Conservation (phyloP, 2,797 vertebrate species). For the Crenichthys baileyi region DNA sequence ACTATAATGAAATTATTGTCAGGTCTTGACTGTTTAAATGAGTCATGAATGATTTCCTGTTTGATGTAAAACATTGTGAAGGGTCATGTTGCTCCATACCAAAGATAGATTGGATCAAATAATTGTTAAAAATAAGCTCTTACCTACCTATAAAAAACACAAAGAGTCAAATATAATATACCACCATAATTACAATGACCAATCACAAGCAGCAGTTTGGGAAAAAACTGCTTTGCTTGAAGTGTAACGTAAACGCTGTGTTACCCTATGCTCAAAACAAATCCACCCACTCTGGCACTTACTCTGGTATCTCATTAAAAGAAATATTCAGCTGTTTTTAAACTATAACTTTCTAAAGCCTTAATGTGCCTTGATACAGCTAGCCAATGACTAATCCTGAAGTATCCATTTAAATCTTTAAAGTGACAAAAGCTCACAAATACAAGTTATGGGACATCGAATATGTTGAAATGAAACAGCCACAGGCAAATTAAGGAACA, state of each 20-base stretch:
- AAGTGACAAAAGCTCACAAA: background rate
- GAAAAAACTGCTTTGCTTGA: slow-evolving; percentile 4
- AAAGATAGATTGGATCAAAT: background rate
- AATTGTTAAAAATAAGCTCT: background rate
- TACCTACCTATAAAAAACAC: background rate
- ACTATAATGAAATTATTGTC: no score
- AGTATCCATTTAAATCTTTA: slow-evolving; percentile 3
- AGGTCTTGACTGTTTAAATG: background rate
- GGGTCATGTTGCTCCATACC: background rate
- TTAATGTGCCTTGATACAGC: background rate
- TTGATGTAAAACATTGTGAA: background rate
- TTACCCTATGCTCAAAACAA: background rate
- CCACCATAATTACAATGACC: background rate
- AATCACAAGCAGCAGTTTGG: background rate
- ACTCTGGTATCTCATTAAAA: background rate
- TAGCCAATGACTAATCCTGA: background rate
- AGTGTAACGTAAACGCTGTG: background rate
- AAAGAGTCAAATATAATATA: background rate
- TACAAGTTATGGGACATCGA: background rate
- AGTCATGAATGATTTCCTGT: background rate
- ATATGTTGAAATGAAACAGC: slow-evolving; percentile 1
- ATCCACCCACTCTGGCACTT: background rate
- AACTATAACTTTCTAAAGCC: background rate
- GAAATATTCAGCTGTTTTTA: background rate
- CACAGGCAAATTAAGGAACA: background rate